Base-by-base conservation (phyloP, 2,888 invertebrate genomes). In the Tromatobia lineatoria region DNA sequence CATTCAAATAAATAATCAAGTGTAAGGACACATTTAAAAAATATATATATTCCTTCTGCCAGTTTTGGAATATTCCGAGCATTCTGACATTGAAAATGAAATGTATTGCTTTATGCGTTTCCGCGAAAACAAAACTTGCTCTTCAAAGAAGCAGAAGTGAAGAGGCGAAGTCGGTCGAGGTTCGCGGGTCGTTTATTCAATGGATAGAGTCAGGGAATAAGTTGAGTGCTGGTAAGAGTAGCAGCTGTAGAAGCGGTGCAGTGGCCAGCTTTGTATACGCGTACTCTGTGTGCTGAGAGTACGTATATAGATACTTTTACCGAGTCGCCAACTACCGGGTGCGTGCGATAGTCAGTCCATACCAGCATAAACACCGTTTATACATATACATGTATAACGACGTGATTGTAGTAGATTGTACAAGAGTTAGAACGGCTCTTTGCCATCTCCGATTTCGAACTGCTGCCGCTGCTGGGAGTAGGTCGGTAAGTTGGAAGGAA, bases 401-500 rank as follows among this genome's bases (percentile, higher is more conserved):
- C 64, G 74, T 23, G 64, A 71, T 75, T 50, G 79, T 69, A 45
- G 57, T 77, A 69, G 54, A 78, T 42, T 15, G 66, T 66, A 45
- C 45, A 47, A 47, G 66, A 66, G 52, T 80, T 70, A 74, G 74
- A 84, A 57, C 74, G 57, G 64, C 80, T 67, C 77, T 83, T 67
- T 54, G 80, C 74, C 83, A 74, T 80, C 77, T 84, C 83, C 69
- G 74, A 80, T 84, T 84, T 84, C 83, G 80, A 69, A 73, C 80
- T 64, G 61, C 45, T 52, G 69, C 34, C 29, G 23, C 54, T 25
- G 23, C 54, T 18, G 70, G 80, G 47, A 83, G 59, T 64, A 69
- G 64, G 77, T 77, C 71, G 80, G 52, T 57, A 75, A 77, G 64
- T 64, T 77, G 77, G 66, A 77, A 74, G 77, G 42, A 77, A 76